These are phyloP conservation scores for Taeniopygia guttata DNA, from an alignment of 2,797 vertebrate genomes.

Conservation along the genomic window DNA sequence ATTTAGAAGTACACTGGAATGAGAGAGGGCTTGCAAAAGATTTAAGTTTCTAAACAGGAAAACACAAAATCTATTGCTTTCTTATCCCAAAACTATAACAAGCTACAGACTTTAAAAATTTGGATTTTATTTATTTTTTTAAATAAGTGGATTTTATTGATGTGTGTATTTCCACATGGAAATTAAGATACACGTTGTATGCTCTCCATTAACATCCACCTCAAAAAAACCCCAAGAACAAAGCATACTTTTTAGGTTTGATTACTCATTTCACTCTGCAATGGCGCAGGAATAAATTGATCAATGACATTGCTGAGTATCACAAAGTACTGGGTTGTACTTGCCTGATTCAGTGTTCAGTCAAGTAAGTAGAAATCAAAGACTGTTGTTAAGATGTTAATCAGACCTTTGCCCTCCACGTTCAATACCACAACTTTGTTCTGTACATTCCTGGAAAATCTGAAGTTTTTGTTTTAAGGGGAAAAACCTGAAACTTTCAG, in stretches of 20 bases:
- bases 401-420: background rate
- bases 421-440: slow-evolving; percentile 2
- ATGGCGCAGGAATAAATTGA: background rate
- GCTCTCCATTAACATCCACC: background rate
- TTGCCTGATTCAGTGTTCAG: slow-evolving; percentile 11
- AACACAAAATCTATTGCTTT: background rate
- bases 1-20: background rate
- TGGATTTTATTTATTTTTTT: background rate
- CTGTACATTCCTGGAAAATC: background rate
- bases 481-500: background rate
- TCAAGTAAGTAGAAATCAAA: slow-evolving; percentile 53
- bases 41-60: background rate
- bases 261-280: background rate
- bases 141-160: background rate
- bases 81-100: background rate
- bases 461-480: background rate
- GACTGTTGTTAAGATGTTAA: slow-evolving; percentile 46
- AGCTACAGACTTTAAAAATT: background rate
- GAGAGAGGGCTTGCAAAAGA: background rate
- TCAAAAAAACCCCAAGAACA: background rate
- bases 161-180: background rate
- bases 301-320: background rate
- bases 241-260: background rate
- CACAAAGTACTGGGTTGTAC: background rate
- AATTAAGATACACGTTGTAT: background rate